Evolutionary conservation across 2,797 vertebrate genomes (phyloP), one percentile per base, ranked within the genome.

Genomic region (Danionella dracula): DNA sequence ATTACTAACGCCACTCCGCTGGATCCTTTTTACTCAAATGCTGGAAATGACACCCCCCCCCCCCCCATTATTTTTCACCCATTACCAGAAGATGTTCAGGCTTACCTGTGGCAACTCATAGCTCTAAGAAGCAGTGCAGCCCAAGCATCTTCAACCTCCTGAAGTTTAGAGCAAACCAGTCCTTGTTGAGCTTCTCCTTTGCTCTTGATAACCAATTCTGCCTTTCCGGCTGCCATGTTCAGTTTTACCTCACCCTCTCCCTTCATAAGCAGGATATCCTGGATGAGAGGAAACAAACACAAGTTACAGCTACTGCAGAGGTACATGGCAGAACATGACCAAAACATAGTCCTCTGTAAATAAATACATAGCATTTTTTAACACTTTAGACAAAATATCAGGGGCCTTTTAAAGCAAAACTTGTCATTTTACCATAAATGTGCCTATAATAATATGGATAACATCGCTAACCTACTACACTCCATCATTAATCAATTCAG

Each of bases 261-360:
- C 83, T 95, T 99, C 88, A 96, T 89, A 79, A 99, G 86, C 75
- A 99, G 89, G 86, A 98, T 94, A 59, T 99, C 97, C 97, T 99
- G 83, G 41, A 78, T 16, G 34, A 68, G 45, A 72, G 12, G 20
- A 53, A 31, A 57, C 12, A 34, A 16, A 69, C 31, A 55, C 13
- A 56, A 19, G 48, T 60, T 20, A 54, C 4, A 44, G 56, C 51
- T 49, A 63, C 73, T 71, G 50, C 48, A 73, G 31, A 59, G 42
- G 60, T 35, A 62, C 50, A 50, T 21, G 20, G 17, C 35, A 48
- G 63, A 58, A 54, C 49, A 57, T 35, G 56, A 65, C 51, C 72
- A 75, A 75, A 72, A 75, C 61, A 66, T 12, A 4, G n/a, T n/a
- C n/a, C n/a, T n/a, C n/a, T n/a, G n/a, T n/a, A n/a, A n/a, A n/a